phyloP scores from a whole-genome alignment of 2,113 vertebrate species.

The Aspiorhynchus laticeps region DNA sequence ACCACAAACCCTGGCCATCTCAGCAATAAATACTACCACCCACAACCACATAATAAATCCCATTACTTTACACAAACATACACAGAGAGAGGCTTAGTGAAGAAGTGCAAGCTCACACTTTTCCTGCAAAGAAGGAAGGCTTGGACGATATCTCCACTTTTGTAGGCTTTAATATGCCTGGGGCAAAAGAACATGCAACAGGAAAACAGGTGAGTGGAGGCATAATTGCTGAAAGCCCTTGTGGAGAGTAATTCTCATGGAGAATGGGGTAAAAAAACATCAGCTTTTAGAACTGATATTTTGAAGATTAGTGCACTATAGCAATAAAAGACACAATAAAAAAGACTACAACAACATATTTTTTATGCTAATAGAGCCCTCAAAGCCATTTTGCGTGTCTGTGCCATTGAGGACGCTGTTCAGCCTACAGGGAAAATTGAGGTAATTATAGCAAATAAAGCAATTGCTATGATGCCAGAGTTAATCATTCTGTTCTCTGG shows the following conservation, averaged over 20 bases:
- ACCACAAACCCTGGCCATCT: slow-evolving; percentile 30
- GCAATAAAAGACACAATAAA: not conserved
- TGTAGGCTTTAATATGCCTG: slow-evolving; percentile 53
- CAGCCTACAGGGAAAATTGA: slow-evolving; percentile 31
- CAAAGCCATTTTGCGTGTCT: not conserved
- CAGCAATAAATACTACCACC: slow-evolving; percentile 48
- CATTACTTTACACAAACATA: slow-evolving; percentile 34
- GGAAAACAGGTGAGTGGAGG: slow-evolving; percentile 13
- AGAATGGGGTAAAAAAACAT: not conserved
- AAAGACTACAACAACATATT: not conserved
- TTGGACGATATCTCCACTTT: slow-evolving; percentile 48
- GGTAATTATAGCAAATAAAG: slow-evolving; percentile 51
- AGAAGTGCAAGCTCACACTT: not conserved
- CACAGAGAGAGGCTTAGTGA: not conserved
- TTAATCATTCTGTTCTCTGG: too few species aligned
- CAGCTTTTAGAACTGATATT: not conserved
- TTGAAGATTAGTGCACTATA: not conserved
- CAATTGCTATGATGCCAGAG: slow-evolving; percentile 25
- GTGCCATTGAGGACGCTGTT: not conserved
- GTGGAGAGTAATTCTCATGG: slow-evolving; percentile 45
- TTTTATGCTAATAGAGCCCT: not conserved
- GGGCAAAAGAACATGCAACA: slow-evolving; percentile 47
- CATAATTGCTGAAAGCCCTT: slow-evolving; percentile 51
- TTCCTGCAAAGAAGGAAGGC: slow-evolving; percentile 34
- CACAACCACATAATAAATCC: slow-evolving; percentile 43